Evolutionary conservation across 2,113 vertebrate species (phyloP).

Genomic region (Rhabdomys dilectus): DNA sequence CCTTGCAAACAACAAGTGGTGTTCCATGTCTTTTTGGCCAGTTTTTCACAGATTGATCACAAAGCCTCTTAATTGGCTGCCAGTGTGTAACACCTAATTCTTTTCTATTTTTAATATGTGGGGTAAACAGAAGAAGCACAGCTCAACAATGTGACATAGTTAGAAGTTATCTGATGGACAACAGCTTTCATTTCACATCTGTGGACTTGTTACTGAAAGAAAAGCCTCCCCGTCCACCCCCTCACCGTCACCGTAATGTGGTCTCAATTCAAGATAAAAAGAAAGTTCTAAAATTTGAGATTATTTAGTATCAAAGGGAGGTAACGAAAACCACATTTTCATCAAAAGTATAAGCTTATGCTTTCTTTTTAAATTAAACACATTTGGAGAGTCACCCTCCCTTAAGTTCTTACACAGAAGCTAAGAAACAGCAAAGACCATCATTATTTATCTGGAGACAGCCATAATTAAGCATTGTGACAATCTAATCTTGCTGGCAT

Average conservation of each 20-base stretch:
- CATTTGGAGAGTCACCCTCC: neutral
- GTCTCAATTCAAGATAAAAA: constrained; percentile 77
- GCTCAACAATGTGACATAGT: constrained; percentile 16
- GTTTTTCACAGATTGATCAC: constrained; percentile 41
- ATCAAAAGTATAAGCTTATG: constrained; percentile 60
- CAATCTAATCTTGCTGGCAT: neutral
- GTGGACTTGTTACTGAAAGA: constrained; percentile 37
- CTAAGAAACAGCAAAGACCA: neutral
- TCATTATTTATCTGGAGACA: neutral
- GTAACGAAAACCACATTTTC: constrained; percentile 54
- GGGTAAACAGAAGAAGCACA: neutral
- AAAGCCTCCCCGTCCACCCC: neutral
- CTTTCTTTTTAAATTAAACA: constrained; percentile 68
- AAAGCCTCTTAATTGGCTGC: constrained; percentile 54
- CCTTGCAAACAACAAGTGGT: constrained; percentile 42
- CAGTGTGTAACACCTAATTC: constrained; percentile 12
- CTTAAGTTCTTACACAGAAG: constrained; percentile 22
- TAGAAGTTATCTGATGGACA: constrained; percentile 43
- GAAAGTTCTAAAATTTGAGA: constrained; percentile 56
- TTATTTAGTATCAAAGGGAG: constrained; percentile 75
- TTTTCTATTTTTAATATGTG: constrained; percentile 12
- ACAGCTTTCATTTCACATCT: constrained; percentile 68
- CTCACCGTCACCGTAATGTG: constrained; percentile 69
- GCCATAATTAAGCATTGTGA: constrained; percentile 23
- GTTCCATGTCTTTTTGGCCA: neutral